phyloP scores from a whole-genome alignment of 2,797 vertebrate genomes.

The Florisuga fusca region DNA sequence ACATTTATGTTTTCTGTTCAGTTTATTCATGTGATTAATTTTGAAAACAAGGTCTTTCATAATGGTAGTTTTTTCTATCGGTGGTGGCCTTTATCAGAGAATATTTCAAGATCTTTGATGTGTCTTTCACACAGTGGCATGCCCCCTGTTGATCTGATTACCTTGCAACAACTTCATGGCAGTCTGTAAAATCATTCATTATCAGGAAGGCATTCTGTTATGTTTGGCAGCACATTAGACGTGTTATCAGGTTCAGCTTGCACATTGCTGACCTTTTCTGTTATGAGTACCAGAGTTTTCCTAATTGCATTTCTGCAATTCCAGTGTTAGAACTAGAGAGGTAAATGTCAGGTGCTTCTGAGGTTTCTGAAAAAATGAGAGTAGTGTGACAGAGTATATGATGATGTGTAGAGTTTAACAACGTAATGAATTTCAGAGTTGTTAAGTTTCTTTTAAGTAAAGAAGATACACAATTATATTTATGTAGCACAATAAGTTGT shows the following conservation, averaged over 20 bases:
- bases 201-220: conserved; percentile 40
- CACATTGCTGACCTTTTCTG: conserved; percentile 57
- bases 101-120: neutral
- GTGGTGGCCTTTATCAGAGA: conserved; percentile 20
- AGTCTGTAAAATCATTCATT: conserved; percentile 60
- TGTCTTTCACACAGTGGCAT: neutral
- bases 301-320: conserved; percentile 62
- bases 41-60: conserved; percentile 37
- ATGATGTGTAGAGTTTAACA: conserved; percentile 29
- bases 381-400: conserved; percentile 14
- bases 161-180: conserved; percentile 29
- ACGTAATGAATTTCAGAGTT: neutral
- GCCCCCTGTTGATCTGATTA: conserved; percentile 57
- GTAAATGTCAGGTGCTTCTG: conserved; percentile 42
- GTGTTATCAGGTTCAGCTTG: conserved; percentile 56
- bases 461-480: conserved; percentile 37
- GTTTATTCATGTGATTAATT: conserved; percentile 54
- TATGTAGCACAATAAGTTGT: neutral
- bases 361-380: conserved; percentile 28
- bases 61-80: conserved; percentile 25
- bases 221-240: conserved; percentile 61
- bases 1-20: conserved; percentile 25
- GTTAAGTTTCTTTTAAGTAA: conserved; percentile 10
- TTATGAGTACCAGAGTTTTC: conserved; percentile 29
- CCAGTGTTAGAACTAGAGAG: conserved; percentile 21